Conservation (phyloP, 2,113 vertebrate species). For the Ptilonorhynchus violaceus region DNA sequence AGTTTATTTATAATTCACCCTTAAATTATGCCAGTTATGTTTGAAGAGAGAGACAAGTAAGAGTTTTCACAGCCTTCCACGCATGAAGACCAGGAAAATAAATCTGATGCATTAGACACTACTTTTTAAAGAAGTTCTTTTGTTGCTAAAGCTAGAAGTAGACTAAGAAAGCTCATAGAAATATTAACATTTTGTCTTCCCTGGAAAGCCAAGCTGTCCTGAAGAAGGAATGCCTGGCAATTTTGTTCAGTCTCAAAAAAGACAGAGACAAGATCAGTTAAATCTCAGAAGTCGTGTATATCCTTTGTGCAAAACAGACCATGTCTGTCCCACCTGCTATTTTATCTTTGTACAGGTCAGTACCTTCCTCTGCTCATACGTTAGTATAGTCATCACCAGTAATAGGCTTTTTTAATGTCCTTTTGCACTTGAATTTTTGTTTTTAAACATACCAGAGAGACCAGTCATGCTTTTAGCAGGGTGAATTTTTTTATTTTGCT, state of each 20-base stretch:
- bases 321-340: background rate
- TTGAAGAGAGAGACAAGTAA: background rate
- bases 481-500: background rate
- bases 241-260: background rate
- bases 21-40: background rate
- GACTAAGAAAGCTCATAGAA: background rate
- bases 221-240: background rate
- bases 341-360: background rate
- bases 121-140: background rate
- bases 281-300: background rate
- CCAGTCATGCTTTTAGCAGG: background rate
- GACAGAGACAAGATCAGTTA: background rate
- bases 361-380: background rate
- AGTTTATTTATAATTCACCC: background rate
- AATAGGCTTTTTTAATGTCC: background rate
- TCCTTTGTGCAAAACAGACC: background rate
- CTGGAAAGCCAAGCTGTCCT: background rate
- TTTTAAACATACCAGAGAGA: background rate
- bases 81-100: background rate
- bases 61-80: background rate
- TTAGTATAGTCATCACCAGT: background rate
- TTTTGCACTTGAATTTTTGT: background rate
- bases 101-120: background rate
- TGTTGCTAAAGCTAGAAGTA: background rate
- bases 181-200: background rate